Evolutionary conservation across 2,113 vertebrate genomes (phyloP).

Genomic region (Otolemur garnettii): DNA sequence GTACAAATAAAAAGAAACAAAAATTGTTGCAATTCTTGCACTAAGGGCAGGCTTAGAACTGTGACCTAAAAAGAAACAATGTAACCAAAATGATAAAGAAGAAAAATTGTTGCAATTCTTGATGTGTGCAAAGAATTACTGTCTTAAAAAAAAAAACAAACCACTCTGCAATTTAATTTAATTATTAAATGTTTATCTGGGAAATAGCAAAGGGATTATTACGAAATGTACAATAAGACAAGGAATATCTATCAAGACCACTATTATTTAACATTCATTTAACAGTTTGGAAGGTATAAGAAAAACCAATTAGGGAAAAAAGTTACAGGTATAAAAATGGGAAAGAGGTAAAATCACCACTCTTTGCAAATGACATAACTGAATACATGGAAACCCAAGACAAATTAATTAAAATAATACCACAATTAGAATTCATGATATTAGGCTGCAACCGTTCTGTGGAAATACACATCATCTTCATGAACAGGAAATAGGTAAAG

Average conservation of each 20-base stretch:
- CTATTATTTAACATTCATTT: neutral
- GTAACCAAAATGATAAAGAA: too few species aligned
- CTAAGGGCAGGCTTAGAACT: too few species aligned
- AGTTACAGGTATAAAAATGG: neutral
- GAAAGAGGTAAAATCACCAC: neutral
- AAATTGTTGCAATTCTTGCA: constrained; percentile 7
- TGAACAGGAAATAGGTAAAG: neutral
- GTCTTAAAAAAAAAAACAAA: constrained; percentile 1
- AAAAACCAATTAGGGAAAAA: neutral
- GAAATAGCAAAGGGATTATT: neutral
- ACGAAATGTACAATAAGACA: neutral
- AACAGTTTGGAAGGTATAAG: neutral
- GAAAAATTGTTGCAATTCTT: too few species aligned
- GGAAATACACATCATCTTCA: neutral
- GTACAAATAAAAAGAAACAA: constrained; percentile 27
- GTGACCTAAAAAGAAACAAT: too few species aligned
- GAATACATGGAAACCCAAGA: neutral
- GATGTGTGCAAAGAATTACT: too few species aligned
- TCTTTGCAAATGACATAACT: neutral
- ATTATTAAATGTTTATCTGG: neutral
- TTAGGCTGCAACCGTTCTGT: neutral
- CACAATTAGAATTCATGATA: neutral
- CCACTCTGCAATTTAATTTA: too few species aligned
- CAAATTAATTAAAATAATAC: neutral
- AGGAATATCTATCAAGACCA: neutral